Evolutionary conservation across 2,888 invertebrate genomes (phyloP), one percentile per base, ranked within the genome.

Genomic region (Caradrina kadenii): DNA sequence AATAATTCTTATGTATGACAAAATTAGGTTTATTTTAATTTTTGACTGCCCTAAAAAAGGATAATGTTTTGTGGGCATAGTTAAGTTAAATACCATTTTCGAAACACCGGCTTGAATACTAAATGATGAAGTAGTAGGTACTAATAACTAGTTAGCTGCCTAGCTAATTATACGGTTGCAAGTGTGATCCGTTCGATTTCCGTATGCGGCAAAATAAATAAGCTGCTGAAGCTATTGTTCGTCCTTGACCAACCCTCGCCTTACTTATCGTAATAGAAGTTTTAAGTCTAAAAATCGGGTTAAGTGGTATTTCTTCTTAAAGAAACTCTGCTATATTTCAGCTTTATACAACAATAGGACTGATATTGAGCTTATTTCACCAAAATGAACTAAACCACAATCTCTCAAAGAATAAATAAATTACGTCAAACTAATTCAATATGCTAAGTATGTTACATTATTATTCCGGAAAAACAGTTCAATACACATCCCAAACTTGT

Each of bases 151-250:
- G 11, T 8, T 35, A 45, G 35, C 8, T 31, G 19, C 3, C 39
- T 26, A 21, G 64, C 35, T 80, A 65, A 80, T 63, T 48, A 62
- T 42, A 70, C 22, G 35, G 42, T 42, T 65, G 52, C 74, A 66
- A 35, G 48, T 59, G 63, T 70, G 79, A 68, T 69, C 73, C 54
- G 53, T 80, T 70, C 75, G 60, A 81, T 79, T 81, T 79, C 75
- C 75, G 79, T 79, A 80, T 80, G 80, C 80, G 80, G 82, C 79
- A 79, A 74, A 80, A 81, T 81, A 68, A 61, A 76, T 64, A 56
- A 73, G 49, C 60, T 56, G 22, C 21, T 1, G 48, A 63, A 68
- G 70, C 52, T 65, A 65, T 61, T 50, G 26, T 56, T 42, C 61
- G 82, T 50, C 82, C 79, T 80, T 80, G 82, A 81, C 79, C 64